phyloP scores from a whole-genome alignment of 2,113 vertebrate species.

The Felis chaus region DNA sequence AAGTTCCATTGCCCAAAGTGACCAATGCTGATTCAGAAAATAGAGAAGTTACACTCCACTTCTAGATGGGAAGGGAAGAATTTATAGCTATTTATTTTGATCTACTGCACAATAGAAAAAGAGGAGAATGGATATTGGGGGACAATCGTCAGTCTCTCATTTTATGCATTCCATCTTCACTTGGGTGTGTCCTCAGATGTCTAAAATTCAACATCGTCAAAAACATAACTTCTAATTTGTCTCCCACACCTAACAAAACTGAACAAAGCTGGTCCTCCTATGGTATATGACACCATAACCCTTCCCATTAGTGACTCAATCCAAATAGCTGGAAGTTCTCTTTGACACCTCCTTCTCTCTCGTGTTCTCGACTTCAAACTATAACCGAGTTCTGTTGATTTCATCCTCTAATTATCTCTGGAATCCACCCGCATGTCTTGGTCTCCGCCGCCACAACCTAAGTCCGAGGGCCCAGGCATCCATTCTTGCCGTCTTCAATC shows the following conservation, averaged over 20 bases:
- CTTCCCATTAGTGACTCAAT: constrained; percentile 4
- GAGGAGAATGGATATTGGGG: neutral
- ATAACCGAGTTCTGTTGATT: neutral
- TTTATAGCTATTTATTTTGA: neutral
- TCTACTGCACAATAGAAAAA: neutral
- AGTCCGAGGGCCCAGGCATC: neutral
- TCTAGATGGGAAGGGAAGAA: neutral
- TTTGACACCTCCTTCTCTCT: neutral
- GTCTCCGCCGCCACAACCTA: neutral
- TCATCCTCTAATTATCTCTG: neutral
- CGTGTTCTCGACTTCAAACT: neutral
- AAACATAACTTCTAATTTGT: neutral
- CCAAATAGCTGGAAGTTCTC: constrained; percentile 27
- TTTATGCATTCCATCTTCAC: neutral
- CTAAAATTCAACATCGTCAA: constrained; percentile 26
- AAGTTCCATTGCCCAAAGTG: neutral
- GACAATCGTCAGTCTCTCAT: neutral
- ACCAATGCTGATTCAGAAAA: neutral
- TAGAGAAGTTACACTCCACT: neutral
- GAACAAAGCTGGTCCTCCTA: constrained; percentile 16
- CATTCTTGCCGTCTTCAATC: neutral
- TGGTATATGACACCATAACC: neutral
- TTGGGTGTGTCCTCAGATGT: neutral
- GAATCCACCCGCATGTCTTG: neutral
- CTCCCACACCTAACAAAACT: neutral